Percentiles rank a stretch among this genome's conserved stretches.
Conservation (phyloP, 1,140 invertebrate species). For the Coenobita brevimanus region DNA sequence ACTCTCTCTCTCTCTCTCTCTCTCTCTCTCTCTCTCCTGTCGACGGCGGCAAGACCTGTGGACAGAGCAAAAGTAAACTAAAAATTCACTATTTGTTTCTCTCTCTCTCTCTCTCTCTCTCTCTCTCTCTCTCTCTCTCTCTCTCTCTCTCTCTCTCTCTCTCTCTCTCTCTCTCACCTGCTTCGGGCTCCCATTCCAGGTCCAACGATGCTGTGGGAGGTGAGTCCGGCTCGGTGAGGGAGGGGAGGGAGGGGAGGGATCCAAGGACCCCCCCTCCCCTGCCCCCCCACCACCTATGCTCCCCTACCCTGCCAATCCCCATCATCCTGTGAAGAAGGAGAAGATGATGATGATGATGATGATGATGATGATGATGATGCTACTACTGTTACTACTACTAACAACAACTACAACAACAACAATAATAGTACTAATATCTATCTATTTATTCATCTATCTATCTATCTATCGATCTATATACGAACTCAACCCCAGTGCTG, state of each 20-base stretch:
- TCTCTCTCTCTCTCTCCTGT: no score
- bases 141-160: background rate
- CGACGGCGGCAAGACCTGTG: no score
- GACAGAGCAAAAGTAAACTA: background rate
- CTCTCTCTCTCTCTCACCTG: background rate
- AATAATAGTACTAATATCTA: background rate
- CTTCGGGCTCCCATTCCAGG: conserved; percentile 53
- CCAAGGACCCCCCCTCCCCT: no score
- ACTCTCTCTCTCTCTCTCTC: no score
- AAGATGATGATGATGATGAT: background rate
- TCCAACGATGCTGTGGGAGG: conserved; percentile 33
- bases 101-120: background rate
- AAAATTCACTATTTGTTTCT: background rate
- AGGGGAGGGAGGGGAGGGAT: conserved; percentile 17
- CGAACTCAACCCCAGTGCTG: no score
- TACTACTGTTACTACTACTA: no score
- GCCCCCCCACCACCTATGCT: conserved; percentile 21
- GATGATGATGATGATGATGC: background rate
- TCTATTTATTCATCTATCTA: no score
- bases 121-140: no score
- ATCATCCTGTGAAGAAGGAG: background rate
- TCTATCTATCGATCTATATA: no score
- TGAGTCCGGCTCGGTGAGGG: conserved; percentile 43
- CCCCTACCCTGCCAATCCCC: background rate
- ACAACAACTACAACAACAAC: background rate